Base-by-base conservation (phyloP, 2,797 vertebrate species). In the Argyrosomus regius region DNA sequence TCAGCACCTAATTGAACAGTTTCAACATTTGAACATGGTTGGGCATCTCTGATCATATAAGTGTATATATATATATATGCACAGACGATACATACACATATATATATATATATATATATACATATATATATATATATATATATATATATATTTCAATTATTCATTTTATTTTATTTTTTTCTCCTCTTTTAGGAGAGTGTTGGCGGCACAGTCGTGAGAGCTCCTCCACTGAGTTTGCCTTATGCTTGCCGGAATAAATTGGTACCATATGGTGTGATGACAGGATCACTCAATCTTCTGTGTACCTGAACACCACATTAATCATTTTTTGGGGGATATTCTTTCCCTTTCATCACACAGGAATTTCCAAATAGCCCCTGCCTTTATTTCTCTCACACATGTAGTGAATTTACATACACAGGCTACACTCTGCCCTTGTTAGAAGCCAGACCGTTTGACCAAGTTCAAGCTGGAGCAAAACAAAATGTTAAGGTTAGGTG, bases 201-300 rank as follows among this genome's bases (percentile, higher is more conserved):
- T 86, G 82, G 83, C 86, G 84, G 76, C 87, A 78, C 56, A 84
- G 87, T 88, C 82, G 76, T 92, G 90, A 92, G 89, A 94, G 94
- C 83, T 92, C 92, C 86, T 93, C 89, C 85, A 91, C 87, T 92
- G 90, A 91, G 85, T 94, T 95, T 93, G 93, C 94, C 94, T 94
- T 92, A 93, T 92, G 90, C 92, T 95, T 88, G 92, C 93, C 85
- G 91, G 93, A 95, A 95, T 94, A 96, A 96, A 96, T 95, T 95
- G 94, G 93, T 94, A 95, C 94, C 95, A 96, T 96, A 96, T 96
- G 95, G 94, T 88, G 88, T 85, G 91, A 94, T 95, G 95, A 96
- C 95, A 96, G 94, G 92, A 96, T 95, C 95, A 94, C 94, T 95
- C 95, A 95, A 96, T 96, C 95, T 96, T 95, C 93, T 94, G 93